These are phyloP conservation scores for Scarus forsteni DNA, from an alignment of 2,797 vertebrate genomes.

Conservation along the genomic window DNA sequence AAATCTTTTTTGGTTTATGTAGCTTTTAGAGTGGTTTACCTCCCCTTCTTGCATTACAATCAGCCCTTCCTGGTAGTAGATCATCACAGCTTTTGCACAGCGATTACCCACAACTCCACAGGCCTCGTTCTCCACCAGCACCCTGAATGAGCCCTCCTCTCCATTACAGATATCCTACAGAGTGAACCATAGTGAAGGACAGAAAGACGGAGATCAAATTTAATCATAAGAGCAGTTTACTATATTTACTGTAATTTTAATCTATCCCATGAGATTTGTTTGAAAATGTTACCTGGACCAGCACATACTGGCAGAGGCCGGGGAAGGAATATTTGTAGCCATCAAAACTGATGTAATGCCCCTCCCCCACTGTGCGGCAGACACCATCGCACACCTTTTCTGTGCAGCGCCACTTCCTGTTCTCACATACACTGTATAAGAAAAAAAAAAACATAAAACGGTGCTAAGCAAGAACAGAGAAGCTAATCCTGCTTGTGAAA, in stretches of 20 bases:
- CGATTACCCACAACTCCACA: slow-evolving; percentile 89
- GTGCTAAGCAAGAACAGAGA: background rate
- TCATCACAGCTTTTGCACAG: slow-evolving; percentile 89
- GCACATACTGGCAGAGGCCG: slow-evolving; percentile 94
- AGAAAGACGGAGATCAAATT: background rate
- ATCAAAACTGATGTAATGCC: slow-evolving; percentile 95
- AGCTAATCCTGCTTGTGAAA: background rate
- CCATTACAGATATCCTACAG: slow-evolving; percentile 90
- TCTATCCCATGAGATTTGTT: background rate
- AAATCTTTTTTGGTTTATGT: background rate
- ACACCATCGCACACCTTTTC: slow-evolving; percentile 87
- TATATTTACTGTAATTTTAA: background rate
- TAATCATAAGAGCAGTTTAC: slow-evolving; percentile 1
- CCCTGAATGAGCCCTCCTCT: slow-evolving; percentile 88
- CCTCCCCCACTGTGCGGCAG: slow-evolving; percentile 89
- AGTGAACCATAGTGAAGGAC: background rate
- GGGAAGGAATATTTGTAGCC: slow-evolving; percentile 92
- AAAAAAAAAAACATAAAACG: slow-evolving; percentile 23
- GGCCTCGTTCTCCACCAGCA: slow-evolving; percentile 93
- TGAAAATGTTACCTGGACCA: slow-evolving; percentile 89
- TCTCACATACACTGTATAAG: slow-evolving; percentile 86
- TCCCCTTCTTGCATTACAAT: slow-evolving; percentile 89
- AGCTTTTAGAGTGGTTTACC: slow-evolving; percentile 67
- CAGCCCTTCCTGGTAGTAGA: slow-evolving; percentile 89
- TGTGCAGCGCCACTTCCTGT: slow-evolving; percentile 93